These are phyloP conservation scores for Pachycephus smyrnensis DNA, from an alignment of 2,888 invertebrate genomes.

Conservation along the genomic window DNA sequence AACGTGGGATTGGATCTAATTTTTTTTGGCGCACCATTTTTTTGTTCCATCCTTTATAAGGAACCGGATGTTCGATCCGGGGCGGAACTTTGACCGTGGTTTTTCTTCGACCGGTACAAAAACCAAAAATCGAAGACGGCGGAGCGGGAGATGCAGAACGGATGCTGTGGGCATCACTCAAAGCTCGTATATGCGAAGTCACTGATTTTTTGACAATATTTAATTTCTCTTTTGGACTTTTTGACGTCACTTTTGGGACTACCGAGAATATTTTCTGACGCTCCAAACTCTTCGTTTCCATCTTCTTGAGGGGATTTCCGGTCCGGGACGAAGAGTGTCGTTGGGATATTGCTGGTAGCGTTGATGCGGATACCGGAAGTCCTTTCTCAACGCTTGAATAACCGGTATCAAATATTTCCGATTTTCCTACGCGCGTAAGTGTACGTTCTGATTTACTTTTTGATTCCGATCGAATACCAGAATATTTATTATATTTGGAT, in stretches of 20 bases:
- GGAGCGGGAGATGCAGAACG: conserved; percentile 41
- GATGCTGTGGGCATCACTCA: conserved; percentile 43
- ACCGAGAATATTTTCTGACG: conserved; percentile 22
- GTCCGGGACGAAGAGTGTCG: not conserved
- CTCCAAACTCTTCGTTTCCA: conserved; percentile 17
- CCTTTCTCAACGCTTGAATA: conserved; percentile 41
- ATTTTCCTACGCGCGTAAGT: not conserved
- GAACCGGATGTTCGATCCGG: not conserved
- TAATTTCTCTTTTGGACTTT: conserved; percentile 47
- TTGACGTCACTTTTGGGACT: conserved; percentile 28
- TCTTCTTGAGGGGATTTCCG: not conserved
- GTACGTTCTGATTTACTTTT: not conserved
- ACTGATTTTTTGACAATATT: conserved; percentile 46
- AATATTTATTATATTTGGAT: not conserved
- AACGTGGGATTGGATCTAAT: not conserved
- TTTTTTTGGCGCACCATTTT: not conserved
- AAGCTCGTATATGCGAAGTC: conserved; percentile 37
- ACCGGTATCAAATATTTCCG: conserved; percentile 5
- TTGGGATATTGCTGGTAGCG: not conserved
- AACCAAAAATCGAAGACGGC: conserved; percentile 59
- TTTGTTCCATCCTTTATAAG: not conserved
- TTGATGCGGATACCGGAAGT: conserved; percentile 9
- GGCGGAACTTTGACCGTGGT: conserved; percentile 3
- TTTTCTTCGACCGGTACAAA: conserved; percentile 58
- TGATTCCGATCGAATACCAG: not conserved